Evolutionary conservation across 1,140 invertebrate genomes (phyloP), one percentile per base, ranked within the genome.

Genomic region (Asbolus verrucosus): DNA sequence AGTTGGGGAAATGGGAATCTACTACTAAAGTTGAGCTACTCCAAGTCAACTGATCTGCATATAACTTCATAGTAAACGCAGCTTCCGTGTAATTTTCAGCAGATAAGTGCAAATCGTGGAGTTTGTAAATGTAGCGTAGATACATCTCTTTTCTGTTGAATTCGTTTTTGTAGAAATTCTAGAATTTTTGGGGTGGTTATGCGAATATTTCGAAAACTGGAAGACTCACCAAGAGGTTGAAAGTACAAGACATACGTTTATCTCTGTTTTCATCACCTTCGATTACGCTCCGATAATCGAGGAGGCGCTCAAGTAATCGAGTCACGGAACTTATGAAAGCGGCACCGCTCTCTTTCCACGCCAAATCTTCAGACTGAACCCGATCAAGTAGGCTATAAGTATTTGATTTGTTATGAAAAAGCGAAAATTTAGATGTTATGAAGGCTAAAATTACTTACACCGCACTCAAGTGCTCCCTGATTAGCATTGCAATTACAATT

Each of bases 101-200:
- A 18, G 92, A 91, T 5, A 97, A 83, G 81, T 99, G 97, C 6
- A 99, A 85, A 79, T 97, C 94, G 80, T 97, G 95, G 9, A 99
- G 83, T 81, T 98, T 98, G 83, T 98, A 97, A 50, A 99, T 94
- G 80, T 99, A 99, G 39, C 95, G 88, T 18, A 98, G 84, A 81
- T 98, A 98, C 92, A 99, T 96, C 81, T 98, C 95, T 76, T 96
- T 94, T 19, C 96, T 88, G 77, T 96, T 94, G 67, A 98, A 97
- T 82, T 94, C 95, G 79, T 95, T 94, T 81, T 97, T 96, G 84
- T 98, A 99, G 80, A 98, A 98, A 78, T 98, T 96, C 92, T 95
- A 84, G 31, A 87, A 85, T 80, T 79, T n/a, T n/a, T n/a, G n/a
- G 38, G 14, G 43, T 43, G 18, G 36, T 59, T 68, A 39, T 13